Conservation (phyloP, 2,797 vertebrate genomes). For the Pteronotus mesoamericanus region DNA sequence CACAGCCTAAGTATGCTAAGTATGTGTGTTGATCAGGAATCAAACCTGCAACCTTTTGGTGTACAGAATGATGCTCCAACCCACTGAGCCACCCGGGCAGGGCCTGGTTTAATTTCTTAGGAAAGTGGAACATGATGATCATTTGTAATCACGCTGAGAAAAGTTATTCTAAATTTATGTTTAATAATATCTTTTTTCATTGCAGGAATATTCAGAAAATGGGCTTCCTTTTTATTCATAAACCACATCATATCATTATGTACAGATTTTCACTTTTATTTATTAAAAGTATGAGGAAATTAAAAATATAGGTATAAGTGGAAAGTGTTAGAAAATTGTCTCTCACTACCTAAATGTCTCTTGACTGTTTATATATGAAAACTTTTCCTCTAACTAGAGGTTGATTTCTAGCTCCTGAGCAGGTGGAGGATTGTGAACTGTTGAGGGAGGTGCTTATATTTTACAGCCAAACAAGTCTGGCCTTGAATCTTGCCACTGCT, state of each 20-base stretch:
- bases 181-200: conserved; percentile 59
- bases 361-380: background rate
- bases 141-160: background rate
- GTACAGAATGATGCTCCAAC: too few relatives aligned
- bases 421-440: background rate
- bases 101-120: background rate
- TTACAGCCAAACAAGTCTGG: background rate
- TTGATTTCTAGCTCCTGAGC: background rate
- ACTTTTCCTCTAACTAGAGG: background rate
- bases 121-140: background rate
- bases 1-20: too few relatives aligned
- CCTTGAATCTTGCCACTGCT: background rate
- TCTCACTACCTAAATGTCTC: background rate
- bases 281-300: conserved; percentile 47
- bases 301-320: background rate
- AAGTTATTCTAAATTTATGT: conserved; percentile 42
- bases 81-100: too few relatives aligned
- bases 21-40: too few relatives aligned
- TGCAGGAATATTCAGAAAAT: conserved; percentile 47
- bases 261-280: conserved; percentile 53
- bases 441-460: background rate
- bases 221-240: conserved; percentile 54
- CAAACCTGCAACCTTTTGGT: too few relatives aligned
- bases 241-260: background rate
- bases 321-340: background rate